These are phyloP conservation scores for Trachelus stipa DNA, from an alignment of 2,888 invertebrate genomes.

Conservation along the genomic window DNA sequence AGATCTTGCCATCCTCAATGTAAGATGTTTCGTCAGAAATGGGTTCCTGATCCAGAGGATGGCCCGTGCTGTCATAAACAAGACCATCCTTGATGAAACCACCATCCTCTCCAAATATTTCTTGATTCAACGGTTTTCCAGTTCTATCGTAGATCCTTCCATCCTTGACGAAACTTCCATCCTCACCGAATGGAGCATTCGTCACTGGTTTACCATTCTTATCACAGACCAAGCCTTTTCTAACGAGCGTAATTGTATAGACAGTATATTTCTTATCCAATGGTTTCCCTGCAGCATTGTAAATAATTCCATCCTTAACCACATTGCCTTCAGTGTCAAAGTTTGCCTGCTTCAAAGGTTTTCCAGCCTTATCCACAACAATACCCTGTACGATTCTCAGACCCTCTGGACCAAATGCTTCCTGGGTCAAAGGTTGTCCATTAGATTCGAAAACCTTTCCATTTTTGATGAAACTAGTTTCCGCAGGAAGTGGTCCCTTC, in stretches of 20 bases:
- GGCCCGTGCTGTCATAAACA: constrained; percentile 45
- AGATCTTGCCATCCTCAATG: constrained; percentile 24
- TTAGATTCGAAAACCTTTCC: constrained; percentile 53
- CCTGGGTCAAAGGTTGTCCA: constrained; percentile 55
- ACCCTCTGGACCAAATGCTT: constrained; percentile 61
- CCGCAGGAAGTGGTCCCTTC: constrained; percentile 45
- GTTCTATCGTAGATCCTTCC: constrained; percentile 56
- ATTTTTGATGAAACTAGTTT: constrained; percentile 52
- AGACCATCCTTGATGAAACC: constrained; percentile 54
- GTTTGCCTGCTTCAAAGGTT: constrained; percentile 49
- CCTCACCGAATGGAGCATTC: constrained; percentile 49
- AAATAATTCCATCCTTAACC: constrained; percentile 56
- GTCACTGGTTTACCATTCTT: constrained; percentile 53
- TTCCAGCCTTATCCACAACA: constrained; percentile 53
- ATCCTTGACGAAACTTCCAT: constrained; percentile 54
- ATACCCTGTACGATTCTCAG: constrained; percentile 52
- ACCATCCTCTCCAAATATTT: constrained; percentile 51
- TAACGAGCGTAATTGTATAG: constrained; percentile 51
- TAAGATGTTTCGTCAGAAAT: constrained; percentile 24
- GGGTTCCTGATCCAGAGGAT: constrained; percentile 43
- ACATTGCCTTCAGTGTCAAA: constrained; percentile 59
- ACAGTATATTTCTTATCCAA: constrained; percentile 55
- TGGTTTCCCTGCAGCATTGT: constrained; percentile 52
- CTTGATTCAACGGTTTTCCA: constrained; percentile 53
- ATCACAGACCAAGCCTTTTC: constrained; percentile 55